These are phyloP conservation scores for Idaea biselata DNA, from an alignment of 2,888 invertebrate species.

Conservation along the genomic window DNA sequence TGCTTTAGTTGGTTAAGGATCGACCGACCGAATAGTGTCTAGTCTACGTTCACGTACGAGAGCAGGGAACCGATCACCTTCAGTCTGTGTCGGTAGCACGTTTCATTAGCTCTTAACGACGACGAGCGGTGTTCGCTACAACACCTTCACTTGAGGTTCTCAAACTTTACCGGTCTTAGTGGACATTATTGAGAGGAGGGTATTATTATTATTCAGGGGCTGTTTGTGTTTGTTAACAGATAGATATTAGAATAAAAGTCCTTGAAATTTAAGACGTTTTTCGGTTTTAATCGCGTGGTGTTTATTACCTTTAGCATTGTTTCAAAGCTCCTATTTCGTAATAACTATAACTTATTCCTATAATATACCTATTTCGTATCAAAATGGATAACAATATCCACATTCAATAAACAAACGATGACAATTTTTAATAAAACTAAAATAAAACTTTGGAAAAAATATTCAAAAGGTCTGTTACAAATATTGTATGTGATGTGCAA, in stretches of 20 bases:
- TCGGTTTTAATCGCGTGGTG: too few relatives aligned
- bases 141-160: constrained; percentile 7
- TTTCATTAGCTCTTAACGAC: constrained; percentile 36
- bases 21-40: neutral
- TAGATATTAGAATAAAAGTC: too few relatives aligned
- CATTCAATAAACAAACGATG: neutral
- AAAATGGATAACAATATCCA: too few relatives aligned
- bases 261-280: too few relatives aligned
- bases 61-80: neutral
- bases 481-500: neutral
- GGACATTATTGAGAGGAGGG: too few relatives aligned
- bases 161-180: constrained; percentile 15
- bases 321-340: too few relatives aligned
- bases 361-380: too few relatives aligned
- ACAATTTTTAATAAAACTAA: neutral
- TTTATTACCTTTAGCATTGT: too few relatives aligned
- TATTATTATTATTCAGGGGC: too few relatives aligned
- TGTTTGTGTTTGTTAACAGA: too few relatives aligned
- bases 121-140: constrained; percentile 9
- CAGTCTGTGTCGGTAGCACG: constrained; percentile 7
- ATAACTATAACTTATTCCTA: too few relatives aligned
- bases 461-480: neutral
- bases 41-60: neutral
- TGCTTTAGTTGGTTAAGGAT: neutral
- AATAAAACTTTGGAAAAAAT: neutral